Percentiles rank a stretch among this genome's conserved stretches.
These are phyloP conservation scores for Brachyptera putata DNA, from an alignment of 2,888 invertebrate genomes.

Conservation along the genomic window DNA sequence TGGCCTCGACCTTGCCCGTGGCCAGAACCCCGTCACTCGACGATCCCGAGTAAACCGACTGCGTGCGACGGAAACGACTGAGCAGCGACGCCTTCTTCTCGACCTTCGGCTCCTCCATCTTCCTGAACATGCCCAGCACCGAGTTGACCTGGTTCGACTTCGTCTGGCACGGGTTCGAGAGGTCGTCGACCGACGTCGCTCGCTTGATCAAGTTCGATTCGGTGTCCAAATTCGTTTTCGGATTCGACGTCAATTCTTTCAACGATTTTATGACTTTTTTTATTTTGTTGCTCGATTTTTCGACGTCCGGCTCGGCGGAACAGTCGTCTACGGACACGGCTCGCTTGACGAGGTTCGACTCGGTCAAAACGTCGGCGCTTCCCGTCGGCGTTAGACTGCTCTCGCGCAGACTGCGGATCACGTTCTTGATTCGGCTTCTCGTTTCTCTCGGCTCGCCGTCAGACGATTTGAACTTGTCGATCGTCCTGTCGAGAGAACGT, in stretches of 20 bases:
- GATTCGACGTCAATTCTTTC: constrained; percentile 40
- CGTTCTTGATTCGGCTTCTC: too few species aligned
- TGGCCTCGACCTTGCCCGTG: constrained; percentile 25
- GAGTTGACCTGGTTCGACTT: constrained; percentile 60
- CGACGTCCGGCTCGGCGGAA: constrained; percentile 41
- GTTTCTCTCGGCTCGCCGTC: constrained; percentile 43
- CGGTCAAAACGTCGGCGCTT: constrained; percentile 55
- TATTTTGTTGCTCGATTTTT: constrained; percentile 14
- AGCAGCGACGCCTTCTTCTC: constrained; percentile 34
- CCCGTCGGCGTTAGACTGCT: constrained; percentile 40
- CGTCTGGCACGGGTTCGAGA: not conserved
- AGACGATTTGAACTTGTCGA: constrained; percentile 32
- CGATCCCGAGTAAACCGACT: constrained; percentile 38
- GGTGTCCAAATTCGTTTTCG: constrained; percentile 41
- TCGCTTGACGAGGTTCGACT: constrained; percentile 63
- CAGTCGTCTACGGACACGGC: constrained; percentile 70
- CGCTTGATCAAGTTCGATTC: constrained; percentile 65
- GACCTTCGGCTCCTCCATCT: constrained; percentile 43
- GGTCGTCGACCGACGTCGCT: constrained; percentile 64
- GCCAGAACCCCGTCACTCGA: constrained; percentile 37
- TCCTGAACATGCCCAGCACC: constrained; percentile 72
- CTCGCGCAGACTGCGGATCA: constrained; percentile 38
- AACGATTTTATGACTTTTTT: constrained; percentile 37
- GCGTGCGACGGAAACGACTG: constrained; percentile 40
- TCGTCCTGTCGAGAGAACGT: constrained; percentile 66